Conservation (phyloP, 1,140 invertebrate genomes). For the Aphidius ervi region DNA sequence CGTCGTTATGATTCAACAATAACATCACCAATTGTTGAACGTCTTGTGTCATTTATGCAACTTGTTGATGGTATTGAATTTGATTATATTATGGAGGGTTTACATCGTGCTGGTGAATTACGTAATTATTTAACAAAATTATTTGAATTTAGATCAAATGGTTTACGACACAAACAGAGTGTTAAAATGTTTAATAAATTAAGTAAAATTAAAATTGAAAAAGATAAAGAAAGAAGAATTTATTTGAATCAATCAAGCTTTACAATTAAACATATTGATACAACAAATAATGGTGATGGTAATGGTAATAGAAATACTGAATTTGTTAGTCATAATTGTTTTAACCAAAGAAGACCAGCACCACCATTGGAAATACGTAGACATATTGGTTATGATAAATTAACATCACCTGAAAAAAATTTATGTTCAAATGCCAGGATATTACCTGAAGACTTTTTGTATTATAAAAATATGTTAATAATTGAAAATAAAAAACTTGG, state of each 20-base stretch:
- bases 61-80: slow-evolving; percentile 69
- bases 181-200: slow-evolving; percentile 61
- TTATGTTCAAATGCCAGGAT: slow-evolving; percentile 73
- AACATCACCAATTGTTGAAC: slow-evolving; percentile 59
- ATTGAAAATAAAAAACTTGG: slow-evolving; percentile 71
- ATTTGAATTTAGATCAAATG: slow-evolving; percentile 66
- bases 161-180: slow-evolving; percentile 65
- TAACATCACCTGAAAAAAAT: slow-evolving; percentile 68
- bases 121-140: slow-evolving; percentile 61
- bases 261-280: no score
- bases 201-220: slow-evolving; percentile 56
- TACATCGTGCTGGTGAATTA: slow-evolving; percentile 67
- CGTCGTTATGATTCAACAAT: slow-evolving; percentile 65
- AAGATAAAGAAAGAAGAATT: slow-evolving; percentile 58
- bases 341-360: slow-evolving; percentile 44
- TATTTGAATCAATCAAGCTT: slow-evolving; percentile 38
- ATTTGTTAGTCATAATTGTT: slow-evolving; percentile 12
- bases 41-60: slow-evolving; percentile 68
- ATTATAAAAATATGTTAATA: slow-evolving; percentile 71
- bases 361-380: slow-evolving; percentile 73
- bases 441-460: slow-evolving; percentile 71
- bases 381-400: slow-evolving; percentile 72
- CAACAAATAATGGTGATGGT: slow-evolving; percentile 43
- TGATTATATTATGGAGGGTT: slow-evolving; percentile 72
- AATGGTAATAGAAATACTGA: slow-evolving; percentile 35